phyloP scores from a whole-genome alignment of 2,797 vertebrate genomes.

The Lerista edwardsae region DNA sequence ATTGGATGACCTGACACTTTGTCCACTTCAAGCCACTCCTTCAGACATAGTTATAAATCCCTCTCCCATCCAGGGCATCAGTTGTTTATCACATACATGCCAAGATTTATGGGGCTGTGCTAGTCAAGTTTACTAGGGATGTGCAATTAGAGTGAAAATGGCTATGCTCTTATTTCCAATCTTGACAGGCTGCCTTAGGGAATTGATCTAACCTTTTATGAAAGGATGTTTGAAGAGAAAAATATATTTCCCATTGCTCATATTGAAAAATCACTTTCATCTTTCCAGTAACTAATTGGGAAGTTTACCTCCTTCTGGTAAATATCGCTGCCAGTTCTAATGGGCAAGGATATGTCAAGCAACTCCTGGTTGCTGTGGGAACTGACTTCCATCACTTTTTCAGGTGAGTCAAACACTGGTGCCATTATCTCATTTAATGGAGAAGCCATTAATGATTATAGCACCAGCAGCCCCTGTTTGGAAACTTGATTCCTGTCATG shows the following conservation, averaged over 20 bases:
- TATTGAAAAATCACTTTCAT: conserved; percentile 1
- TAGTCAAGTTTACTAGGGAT: not conserved
- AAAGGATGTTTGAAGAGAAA: conserved; percentile 9
- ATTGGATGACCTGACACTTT: no score
- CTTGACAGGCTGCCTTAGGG: conserved; percentile 11
- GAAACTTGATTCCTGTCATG: not conserved
- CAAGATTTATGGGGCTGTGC: not conserved
- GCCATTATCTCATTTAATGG: conserved; percentile 21
- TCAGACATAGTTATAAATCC: not conserved
- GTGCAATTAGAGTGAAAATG: not conserved
- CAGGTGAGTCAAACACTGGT: not conserved
- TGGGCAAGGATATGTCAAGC: not conserved
- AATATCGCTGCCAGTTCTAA: not conserved
- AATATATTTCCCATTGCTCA: not conserved
- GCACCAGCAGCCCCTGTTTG: not conserved
- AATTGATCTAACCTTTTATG: conserved; percentile 15
- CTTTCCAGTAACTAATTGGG: conserved; percentile 5
- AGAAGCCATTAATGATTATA: conserved; percentile 1
- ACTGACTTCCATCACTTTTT: not conserved
- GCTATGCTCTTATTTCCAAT: not conserved
- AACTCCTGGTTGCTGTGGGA: conserved; percentile 14
- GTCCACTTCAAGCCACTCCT: not conserved
- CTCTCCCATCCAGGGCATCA: not conserved
- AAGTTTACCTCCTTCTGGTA: not conserved
- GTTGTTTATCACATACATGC: not conserved